These are phyloP conservation scores for Dermatemys mawii DNA, from an alignment of 2,113 vertebrate species.

Conservation along the genomic window DNA sequence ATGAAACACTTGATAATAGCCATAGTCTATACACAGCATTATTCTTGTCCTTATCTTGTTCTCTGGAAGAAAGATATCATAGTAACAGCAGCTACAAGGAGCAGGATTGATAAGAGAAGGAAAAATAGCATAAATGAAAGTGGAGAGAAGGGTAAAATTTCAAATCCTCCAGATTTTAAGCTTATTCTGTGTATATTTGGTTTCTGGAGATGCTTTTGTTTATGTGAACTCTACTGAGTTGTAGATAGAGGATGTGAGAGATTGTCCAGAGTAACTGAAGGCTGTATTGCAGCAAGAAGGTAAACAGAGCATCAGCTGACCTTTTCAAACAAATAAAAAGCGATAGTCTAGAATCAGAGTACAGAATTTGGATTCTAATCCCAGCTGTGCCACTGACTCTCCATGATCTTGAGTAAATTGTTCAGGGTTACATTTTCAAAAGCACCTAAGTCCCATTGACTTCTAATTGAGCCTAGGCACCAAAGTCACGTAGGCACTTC, in stretches of 20 bases:
- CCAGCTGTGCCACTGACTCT: not conserved
- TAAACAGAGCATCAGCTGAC: not conserved
- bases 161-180: not conserved
- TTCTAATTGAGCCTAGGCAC: not conserved
- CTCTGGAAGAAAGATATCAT: not conserved
- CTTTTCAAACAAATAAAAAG: not conserved
- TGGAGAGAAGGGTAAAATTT: not conserved
- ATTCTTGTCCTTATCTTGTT: not conserved
- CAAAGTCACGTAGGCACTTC: not conserved
- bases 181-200: not conserved
- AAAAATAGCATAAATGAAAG: not conserved
- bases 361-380: not conserved
- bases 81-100: not conserved
- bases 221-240: not conserved
- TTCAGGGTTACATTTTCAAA: not conserved
- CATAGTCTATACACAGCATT: not conserved
- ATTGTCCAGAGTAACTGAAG: not conserved
- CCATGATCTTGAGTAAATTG: not conserved
- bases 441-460: not conserved
- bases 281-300: not conserved
- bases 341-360: not conserved
- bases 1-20: not conserved
- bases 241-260: not conserved
- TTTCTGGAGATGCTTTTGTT: not conserved
- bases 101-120: not conserved